These are phyloP conservation scores for Helobdella robusta DNA, from an alignment of 2,888 invertebrate genomes.

Conservation along the genomic window DNA sequence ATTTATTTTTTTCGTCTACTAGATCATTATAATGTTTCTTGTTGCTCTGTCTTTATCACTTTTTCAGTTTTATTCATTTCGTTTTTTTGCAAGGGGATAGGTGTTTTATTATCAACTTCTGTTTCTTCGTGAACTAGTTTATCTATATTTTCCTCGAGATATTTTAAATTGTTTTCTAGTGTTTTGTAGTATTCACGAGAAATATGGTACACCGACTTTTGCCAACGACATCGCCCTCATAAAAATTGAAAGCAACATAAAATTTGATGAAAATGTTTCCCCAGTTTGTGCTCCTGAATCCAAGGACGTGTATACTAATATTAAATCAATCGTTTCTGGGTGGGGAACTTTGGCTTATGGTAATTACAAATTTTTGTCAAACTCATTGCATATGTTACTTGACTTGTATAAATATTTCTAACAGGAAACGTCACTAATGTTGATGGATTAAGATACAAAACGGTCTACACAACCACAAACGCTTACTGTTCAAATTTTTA, in stretches of 20 bases:
- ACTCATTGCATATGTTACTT: too few species aligned
- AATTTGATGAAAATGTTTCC: conserved; percentile 18
- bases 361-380: too few species aligned
- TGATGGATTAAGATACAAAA: conserved; percentile 25
- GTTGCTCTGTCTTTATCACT: too few species aligned
- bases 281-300: conserved; percentile 13
- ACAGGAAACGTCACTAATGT: too few species aligned
- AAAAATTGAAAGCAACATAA: neutral
- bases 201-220: neutral
- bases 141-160: too few species aligned
- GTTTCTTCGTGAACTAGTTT: too few species aligned
- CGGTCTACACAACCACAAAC: conserved; percentile 28
- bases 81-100: too few species aligned
- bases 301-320: neutral
- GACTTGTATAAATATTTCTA: too few species aligned
- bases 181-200: neutral
- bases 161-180: neutral
- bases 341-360: conserved; percentile 11
- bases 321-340: conserved; percentile 15
- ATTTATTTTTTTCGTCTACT: too few species aligned
- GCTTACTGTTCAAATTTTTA: conserved; percentile 23
- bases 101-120: too few species aligned
- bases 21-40: too few species aligned
- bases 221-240: neutral
- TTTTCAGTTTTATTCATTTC: too few species aligned